Conservation (phyloP, 2,888 invertebrate genomes). For the Monopis laevigella region DNA sequence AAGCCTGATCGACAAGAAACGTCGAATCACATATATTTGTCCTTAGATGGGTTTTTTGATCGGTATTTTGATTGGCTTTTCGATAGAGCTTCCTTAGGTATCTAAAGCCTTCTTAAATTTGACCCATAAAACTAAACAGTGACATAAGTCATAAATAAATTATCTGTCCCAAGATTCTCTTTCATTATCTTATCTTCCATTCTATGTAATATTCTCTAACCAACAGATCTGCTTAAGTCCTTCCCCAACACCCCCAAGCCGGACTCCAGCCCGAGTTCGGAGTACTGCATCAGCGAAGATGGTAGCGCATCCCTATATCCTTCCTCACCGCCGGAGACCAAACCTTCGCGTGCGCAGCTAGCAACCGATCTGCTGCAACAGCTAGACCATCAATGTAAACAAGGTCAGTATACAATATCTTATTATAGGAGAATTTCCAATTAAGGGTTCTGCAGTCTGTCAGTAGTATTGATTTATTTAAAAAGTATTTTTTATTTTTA, state of each 20-base stretch:
- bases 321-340: slow-evolving; percentile 44
- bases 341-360: slow-evolving; percentile 64
- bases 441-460: background rate
- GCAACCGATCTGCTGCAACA: slow-evolving; percentile 73
- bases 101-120: no score
- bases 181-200: background rate
- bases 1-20: no score
- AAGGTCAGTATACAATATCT: slow-evolving; percentile 48
- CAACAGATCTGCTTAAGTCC: slow-evolving; percentile 51
- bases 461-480: background rate
- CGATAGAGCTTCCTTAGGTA: no score
- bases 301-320: slow-evolving; percentile 40
- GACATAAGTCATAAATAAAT: no score
- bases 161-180: background rate
- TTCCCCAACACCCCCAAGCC: slow-evolving; percentile 28
- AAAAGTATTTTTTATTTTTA: background rate
- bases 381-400: slow-evolving; percentile 74
- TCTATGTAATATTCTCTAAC: slow-evolving; percentile 18
- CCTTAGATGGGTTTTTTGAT: no score
- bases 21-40: no score
- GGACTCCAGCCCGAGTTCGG: slow-evolving; percentile 33
- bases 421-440: background rate
- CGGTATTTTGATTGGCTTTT: no score
- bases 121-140: no score
- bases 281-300: slow-evolving; percentile 38